A percentile compares a stretch with the other conserved stretches of the same genome.
Evolutionary conservation across 2,113 vertebrate species (phyloP).

Genomic region (Alethe diademata): DNA sequence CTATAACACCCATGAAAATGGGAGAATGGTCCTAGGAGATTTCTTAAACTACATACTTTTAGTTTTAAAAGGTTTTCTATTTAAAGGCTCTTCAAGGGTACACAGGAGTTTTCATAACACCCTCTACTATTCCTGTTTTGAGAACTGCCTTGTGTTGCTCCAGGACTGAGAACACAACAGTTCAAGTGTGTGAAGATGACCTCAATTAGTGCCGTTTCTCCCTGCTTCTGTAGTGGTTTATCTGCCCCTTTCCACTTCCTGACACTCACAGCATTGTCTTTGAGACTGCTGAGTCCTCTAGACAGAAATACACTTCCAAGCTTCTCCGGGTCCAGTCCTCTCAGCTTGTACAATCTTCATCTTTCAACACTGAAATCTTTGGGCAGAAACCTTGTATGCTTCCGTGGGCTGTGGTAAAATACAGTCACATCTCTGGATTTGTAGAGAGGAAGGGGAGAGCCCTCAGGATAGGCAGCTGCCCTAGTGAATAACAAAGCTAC

Average conservation of each 20-base stretch:
- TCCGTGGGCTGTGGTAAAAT: background rate
- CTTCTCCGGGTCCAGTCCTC: background rate
- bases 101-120: background rate
- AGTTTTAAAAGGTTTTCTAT: conserved; percentile 27
- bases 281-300: background rate
- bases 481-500: background rate
- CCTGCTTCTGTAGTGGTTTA: background rate
- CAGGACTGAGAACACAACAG: background rate
- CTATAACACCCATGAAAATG: background rate
- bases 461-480: background rate
- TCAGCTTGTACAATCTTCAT: background rate
- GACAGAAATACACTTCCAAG: background rate
- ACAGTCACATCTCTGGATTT: background rate
- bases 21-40: background rate
- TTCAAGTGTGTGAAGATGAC: background rate
- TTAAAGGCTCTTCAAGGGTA: background rate
- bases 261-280: background rate
- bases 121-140: background rate
- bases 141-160: background rate
- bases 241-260: background rate
- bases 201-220: background rate
- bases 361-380: background rate
- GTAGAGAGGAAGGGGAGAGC: background rate
- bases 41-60: background rate
- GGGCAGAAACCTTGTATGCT: background rate